Percentiles rank a stretch among this genome's conserved stretches.
phyloP scores from a whole-genome alignment of 2,888 invertebrate genomes.

The Drosophila robusta region DNA sequence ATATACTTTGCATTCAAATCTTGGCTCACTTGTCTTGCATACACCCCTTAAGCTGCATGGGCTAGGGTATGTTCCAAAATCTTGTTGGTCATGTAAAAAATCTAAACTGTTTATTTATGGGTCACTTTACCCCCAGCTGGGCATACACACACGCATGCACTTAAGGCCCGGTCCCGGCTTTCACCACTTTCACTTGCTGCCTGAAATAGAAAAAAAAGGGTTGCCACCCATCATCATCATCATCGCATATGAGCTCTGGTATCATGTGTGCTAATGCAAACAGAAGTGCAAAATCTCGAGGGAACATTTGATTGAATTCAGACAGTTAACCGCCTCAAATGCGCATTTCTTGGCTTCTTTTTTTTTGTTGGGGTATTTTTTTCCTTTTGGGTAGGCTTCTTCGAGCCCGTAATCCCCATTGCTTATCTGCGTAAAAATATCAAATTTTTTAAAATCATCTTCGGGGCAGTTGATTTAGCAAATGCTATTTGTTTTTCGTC shows the following conservation, averaged over 20 bases:
- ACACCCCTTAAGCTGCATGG: conserved; percentile 1
- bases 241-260: conserved; percentile 42
- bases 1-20: conserved; percentile 1
- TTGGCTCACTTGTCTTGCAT: conserved; percentile 18
- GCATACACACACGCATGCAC: conserved; percentile 47
- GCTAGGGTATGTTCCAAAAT: conserved; percentile 14
- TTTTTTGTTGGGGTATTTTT: conserved; percentile 4
- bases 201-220: conserved; percentile 54
- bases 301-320: conserved; percentile 81
- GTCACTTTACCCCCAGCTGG: conserved; percentile 76
- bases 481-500: conserved; percentile 77
- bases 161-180: conserved; percentile 45
- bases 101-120: conserved; percentile 79
- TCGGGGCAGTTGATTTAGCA: conserved; percentile 68
- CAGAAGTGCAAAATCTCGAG: conserved; percentile 73
- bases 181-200: conserved; percentile 63
- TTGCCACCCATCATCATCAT: conserved; percentile 46
- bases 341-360: conserved; percentile 64
- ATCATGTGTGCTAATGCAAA: conserved; percentile 74
- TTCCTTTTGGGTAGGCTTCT: conserved; percentile 30
- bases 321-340: conserved; percentile 70
- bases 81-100: conserved; percentile 50
- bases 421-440: conserved; percentile 76
- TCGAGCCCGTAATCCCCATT: conserved; percentile 48
- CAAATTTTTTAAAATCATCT: conserved; percentile 74